These are phyloP conservation scores for Lordiphosa andalusiaca DNA, from an alignment of 2,888 invertebrate genomes.

Conservation along the genomic window DNA sequence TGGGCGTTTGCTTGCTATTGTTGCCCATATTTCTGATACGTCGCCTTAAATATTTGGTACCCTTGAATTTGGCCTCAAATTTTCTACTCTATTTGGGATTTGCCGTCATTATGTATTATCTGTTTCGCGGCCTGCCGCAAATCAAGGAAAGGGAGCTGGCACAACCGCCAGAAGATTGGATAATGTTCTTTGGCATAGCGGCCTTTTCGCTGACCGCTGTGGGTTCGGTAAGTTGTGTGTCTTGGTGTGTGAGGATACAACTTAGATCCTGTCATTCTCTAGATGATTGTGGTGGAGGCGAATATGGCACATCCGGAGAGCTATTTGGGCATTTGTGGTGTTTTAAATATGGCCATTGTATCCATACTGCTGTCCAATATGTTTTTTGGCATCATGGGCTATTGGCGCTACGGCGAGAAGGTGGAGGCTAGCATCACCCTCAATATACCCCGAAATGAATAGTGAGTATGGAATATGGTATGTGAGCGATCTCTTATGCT, in stretches of 20 bases:
- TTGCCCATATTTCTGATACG: conserved; percentile 86
- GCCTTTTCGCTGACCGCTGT: conserved; percentile 93
- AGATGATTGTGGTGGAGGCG: conserved; percentile 97
- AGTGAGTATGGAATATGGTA: conserved; percentile 82
- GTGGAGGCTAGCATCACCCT: conserved; percentile 91
- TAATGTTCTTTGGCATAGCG: conserved; percentile 93
- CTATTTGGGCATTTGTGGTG: conserved; percentile 93
- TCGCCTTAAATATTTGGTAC: conserved; percentile 91
- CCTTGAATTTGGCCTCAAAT: conserved; percentile 93
- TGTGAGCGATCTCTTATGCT: no score
- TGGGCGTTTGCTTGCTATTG: conserved; percentile 84
- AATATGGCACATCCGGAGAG: conserved; percentile 94
- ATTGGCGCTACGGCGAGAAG: conserved; percentile 88
- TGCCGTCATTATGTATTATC: conserved; percentile 85
- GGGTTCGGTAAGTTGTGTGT: conserved; percentile 84
- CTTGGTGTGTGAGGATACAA: no score
- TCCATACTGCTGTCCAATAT: conserved; percentile 89
- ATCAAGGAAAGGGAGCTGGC: conserved; percentile 76
- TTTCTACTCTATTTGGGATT: conserved; percentile 83
- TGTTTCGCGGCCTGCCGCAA: conserved; percentile 84
- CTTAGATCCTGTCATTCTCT: no score
- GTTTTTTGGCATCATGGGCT: conserved; percentile 94
- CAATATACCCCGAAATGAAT: conserved; percentile 87
- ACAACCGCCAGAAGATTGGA: conserved; percentile 82
- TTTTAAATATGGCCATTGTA: conserved; percentile 91